Evolutionary conservation across 2,888 invertebrate species (phyloP), one percentile per base, ranked within the genome.

Genomic region (Cantharis flavilabris): DNA sequence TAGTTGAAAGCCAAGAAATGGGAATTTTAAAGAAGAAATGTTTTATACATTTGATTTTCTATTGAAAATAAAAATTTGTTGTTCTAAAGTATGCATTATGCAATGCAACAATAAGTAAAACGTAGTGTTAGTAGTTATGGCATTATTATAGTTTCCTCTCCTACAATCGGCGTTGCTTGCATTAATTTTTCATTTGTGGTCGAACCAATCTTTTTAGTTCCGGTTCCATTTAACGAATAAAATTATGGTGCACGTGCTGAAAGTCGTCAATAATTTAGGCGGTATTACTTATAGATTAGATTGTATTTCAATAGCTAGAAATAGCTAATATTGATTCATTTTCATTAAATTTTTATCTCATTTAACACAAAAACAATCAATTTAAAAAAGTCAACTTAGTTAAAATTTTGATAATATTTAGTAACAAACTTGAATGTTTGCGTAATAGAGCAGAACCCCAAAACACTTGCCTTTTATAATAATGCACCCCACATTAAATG

Each of bases 401-500:
- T 14, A 10, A 28, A 28, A 10, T 30, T 9, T 30, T 30, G 4
- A n/a, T 13, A n/a, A 65, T 23, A 67, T 13, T 67, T 49, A 49
- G 49, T 13, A 49, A 49, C 49, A 67, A 67, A 23, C 13, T 23
- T 30, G 28, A 23, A 70, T 49, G 16, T 30, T 70, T 14, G 67
- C 71, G 73, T 76, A 75, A 76, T 78, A 69, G 64, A 11, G 62
- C 49, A 49, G n/a, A 49, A 49, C 73, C 73, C 76, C 9, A 63
- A 72, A 73, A 62, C 77, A 78, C 76, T 83, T 84, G 83, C 82
- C 83, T 84, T 84, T 67, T 84, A 84, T 86, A 49, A 49, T 49
- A 85, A 85, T 83, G 81, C 83, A 83, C 85, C 86, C 86, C 84
- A 83, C 83, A 87, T 87, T 87, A 87, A 88, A 88, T 88, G 87